phyloP scores from a whole-genome alignment of 2,797 vertebrate genomes.

The Cottoperca gobio region DNA sequence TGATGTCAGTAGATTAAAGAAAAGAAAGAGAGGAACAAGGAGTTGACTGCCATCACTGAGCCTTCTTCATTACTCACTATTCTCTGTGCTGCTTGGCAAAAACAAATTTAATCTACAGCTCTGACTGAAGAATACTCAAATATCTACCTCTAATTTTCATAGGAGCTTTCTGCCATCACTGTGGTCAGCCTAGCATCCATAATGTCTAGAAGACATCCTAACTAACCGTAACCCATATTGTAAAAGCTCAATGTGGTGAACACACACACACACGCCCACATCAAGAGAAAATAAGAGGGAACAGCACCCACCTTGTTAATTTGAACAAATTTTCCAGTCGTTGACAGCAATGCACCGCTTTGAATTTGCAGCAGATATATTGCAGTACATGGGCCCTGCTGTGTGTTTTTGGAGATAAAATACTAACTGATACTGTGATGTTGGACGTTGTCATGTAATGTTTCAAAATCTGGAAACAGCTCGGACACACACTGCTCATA shows the following conservation, averaged over 20 bases:
- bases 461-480: conserved; percentile 30
- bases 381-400: background rate
- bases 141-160: conserved; percentile 13
- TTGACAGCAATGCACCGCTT: background rate
- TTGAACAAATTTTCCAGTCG: conserved; percentile 17
- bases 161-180: conserved; percentile 11
- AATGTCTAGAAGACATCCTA: conserved; percentile 18
- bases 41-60: background rate
- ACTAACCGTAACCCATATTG: conserved; percentile 11
- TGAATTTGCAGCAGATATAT: conserved; percentile 9
- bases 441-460: background rate
- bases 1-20: background rate
- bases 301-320: conserved; percentile 22
- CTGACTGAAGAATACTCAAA: background rate
- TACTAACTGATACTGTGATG: conserved; percentile 24
- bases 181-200: conserved; percentile 34
- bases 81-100: conserved; percentile 15
- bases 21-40: background rate
- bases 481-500: conserved; percentile 34
- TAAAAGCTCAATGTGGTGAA: background rate
- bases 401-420: conserved; percentile 14
- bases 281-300: conserved; percentile 27
- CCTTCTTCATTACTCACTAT: conserved; percentile 1
- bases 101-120: background rate
- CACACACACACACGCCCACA: background rate